Percentiles rank a stretch among this genome's conserved stretches.
Evolutionary conservation across 2,888 invertebrate genomes (phyloP).

Genomic region (Serripes groenlandicus): DNA sequence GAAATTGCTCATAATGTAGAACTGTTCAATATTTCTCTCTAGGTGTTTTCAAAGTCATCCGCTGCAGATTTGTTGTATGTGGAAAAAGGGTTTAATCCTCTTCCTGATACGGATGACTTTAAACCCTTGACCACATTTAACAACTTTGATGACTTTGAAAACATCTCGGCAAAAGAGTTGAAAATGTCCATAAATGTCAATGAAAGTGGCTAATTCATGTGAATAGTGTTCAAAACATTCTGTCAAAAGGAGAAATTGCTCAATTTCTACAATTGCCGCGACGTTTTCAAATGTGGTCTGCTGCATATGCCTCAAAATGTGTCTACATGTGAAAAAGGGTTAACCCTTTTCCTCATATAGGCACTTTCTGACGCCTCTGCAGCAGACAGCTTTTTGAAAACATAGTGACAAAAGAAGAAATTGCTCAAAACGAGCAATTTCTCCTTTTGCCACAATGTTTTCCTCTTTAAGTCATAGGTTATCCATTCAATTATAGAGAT

Average conservation of each 20-base stretch:
- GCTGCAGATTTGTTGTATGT: too few species aligned
- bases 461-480: too few species aligned
- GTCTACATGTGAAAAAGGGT: not conserved
- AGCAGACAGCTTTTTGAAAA: not conserved
- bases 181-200: not conserved
- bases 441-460: not conserved
- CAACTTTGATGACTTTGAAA: not conserved
- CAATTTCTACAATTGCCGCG: not conserved
- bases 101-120: not conserved
- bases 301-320: too few species aligned
- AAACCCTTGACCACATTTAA: not conserved
- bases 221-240: not conserved
- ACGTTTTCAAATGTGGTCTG: too few species aligned
- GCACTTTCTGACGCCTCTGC: not conserved
- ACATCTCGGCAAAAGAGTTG: not conserved
- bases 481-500: too few species aligned
- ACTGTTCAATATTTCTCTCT: too few species aligned
- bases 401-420: not conserved
- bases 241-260: not conserved
- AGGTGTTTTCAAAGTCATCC: too few species aligned
- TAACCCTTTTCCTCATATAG: not conserved
- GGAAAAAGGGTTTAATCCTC: not conserved
- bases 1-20: too few species aligned
- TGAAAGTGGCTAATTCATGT: not conserved
- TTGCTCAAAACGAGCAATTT: not conserved